Conservation (phyloP, 2,797 vertebrate species). For the Leucoraja ocellata region DNA sequence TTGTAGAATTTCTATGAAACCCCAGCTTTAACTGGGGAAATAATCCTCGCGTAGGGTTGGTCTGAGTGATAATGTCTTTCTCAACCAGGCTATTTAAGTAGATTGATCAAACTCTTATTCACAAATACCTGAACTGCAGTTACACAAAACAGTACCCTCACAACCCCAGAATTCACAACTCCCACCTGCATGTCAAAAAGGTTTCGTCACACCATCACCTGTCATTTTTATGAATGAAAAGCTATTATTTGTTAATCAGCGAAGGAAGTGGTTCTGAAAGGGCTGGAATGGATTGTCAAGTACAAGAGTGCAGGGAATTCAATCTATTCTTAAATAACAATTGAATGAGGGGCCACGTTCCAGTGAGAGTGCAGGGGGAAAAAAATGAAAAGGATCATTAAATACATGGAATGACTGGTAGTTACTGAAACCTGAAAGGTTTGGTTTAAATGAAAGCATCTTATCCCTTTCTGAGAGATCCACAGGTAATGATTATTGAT, state of each 20-base stretch:
- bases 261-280: conserved; percentile 30
- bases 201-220: neutral
- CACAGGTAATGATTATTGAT: conserved; percentile 1
- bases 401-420: conserved; percentile 8
- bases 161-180: neutral
- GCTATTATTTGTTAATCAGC: conserved; percentile 27
- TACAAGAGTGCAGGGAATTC: conserved; percentile 16
- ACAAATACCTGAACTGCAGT: neutral
- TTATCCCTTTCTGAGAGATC: neutral
- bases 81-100: neutral
- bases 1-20: too few relatives aligned
- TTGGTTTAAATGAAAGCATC: neutral
- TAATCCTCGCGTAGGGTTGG: neutral
- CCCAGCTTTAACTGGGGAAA: neutral
- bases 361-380: neutral
- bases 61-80: neutral
- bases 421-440: neutral
- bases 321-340: conserved; percentile 34
- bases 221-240: conserved; percentile 32
- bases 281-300: conserved; percentile 18
- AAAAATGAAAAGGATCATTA: conserved; percentile 24
- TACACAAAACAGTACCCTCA: conserved; percentile 11
- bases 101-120: neutral
- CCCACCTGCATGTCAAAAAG: conserved; percentile 7
- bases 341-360: conserved; percentile 31